phyloP scores from a whole-genome alignment of 2,113 vertebrate species.

The Tenrec ecaudatus region DNA sequence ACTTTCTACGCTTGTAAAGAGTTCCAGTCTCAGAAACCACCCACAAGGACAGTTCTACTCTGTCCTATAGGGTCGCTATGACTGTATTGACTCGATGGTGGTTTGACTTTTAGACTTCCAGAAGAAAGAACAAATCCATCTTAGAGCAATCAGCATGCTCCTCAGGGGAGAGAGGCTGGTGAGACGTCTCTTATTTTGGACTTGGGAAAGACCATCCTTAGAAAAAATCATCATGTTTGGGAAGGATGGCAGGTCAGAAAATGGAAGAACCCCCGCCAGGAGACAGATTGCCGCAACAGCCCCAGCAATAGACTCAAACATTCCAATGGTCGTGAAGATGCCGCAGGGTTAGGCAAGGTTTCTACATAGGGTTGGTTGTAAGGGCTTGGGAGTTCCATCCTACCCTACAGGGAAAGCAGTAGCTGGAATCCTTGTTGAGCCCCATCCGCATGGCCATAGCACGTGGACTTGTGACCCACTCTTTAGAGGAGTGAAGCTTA shows the following conservation, averaged over 20 bases:
- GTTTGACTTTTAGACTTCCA: neutral
- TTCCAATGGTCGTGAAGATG: neutral
- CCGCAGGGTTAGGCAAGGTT: neutral
- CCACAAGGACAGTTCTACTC: no score
- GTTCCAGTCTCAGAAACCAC: no score
- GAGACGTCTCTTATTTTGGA: neutral
- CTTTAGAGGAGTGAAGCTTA: neutral
- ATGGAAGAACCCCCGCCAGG: neutral
- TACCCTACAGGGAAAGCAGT: neutral
- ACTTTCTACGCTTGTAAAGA: no score
- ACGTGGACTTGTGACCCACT: rapidly evolving
- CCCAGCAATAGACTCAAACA: neutral
- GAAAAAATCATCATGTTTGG: neutral
- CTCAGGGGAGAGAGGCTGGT: no score
- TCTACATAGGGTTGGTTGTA: neutral
- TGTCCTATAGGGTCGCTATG: no score
- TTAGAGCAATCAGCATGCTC: neutral
- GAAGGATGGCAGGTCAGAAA: neutral
- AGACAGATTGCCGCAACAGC: neutral
- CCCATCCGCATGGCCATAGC: no score
- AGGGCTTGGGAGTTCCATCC: rapidly evolving
- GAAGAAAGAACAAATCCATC: neutral
- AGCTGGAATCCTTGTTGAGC: neutral
- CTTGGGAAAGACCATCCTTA: neutral
- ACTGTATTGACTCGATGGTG: no score